Evolutionary conservation across 2,797 vertebrate species (phyloP).

Genomic region (Onychomys arenicola): DNA sequence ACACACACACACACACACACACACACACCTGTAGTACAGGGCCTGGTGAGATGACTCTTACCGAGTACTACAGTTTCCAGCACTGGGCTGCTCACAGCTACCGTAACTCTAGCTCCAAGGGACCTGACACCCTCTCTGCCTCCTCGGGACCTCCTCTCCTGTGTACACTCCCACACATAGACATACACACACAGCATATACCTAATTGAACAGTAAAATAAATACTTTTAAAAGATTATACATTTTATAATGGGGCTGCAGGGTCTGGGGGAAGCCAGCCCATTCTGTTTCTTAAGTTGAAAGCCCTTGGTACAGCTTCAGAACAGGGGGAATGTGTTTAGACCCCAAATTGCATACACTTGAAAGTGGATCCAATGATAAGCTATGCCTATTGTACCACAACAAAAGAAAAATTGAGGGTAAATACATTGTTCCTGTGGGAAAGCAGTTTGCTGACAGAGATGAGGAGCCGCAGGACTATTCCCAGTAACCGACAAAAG

Average conservation of each 20-base stretch:
- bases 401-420: neutral
- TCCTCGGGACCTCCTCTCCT: neutral
- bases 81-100: neutral
- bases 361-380: too few relatives aligned
- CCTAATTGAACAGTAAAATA: neutral
- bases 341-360: fast-evolving
- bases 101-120: neutral
- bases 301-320: fast-evolving
- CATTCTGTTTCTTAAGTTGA: neutral
- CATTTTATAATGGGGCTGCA: neutral
- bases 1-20: neutral
- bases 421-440: fast-evolving
- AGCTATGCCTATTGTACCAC: neutral
- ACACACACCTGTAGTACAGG: neutral
- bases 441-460: neutral
- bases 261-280: fast-evolving
- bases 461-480: neutral
- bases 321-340: neutral
- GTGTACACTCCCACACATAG: neutral
- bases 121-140: neutral
- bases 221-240: neutral
- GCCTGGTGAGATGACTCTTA: neutral
- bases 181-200: neutral
- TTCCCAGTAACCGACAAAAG: neutral
- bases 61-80: neutral